Evolutionary conservation across 1,140 invertebrate species (phyloP), one percentile per base, ranked within the genome.

Genomic region (Andricus grossulariae): DNA sequence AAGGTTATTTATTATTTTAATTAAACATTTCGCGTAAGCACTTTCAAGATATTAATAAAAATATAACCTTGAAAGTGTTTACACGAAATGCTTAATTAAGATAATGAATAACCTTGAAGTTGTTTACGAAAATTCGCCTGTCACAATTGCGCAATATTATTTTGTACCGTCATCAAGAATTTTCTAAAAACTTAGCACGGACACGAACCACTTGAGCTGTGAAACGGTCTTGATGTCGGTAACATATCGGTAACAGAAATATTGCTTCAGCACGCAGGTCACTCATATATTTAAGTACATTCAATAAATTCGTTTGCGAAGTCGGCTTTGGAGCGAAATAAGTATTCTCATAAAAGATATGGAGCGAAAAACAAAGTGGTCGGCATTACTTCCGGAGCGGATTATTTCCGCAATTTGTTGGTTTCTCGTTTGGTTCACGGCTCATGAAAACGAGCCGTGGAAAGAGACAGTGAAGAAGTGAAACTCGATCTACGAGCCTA

Each of bases 391-490:
- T 76, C 74, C 77, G 72, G 60, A 66, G 71, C 71, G 15, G 74
- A 75, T 71, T 66, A 66, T 66, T 66, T 66, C 60, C 60, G 32
- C 32, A 66, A 66, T 66, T 21, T 13, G 25, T 39, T 66, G 21
- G 25, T 25, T 57, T 32, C 49, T 57, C 74, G 70, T 57, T 77
- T 73, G 71, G 54, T 77, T 57, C 55, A 50, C 21, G 25, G 39
- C 60, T 72, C 74, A 76, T 55, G 76, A 54, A 77, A 84, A 80
- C 75, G 75, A 83, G 78, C 57, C 71, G 72, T 70, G 76, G 66
- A 79, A 80, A 80, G 82, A 82, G 80, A 80, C 76, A 83, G 72
- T 73, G 72, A 80, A 83, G 71, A 80, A 81, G 79, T 83, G 85
- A 87, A 86, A 86, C 79, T 82, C 74, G 74, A 85, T 85, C 66